Base-by-base conservation (phyloP, 2,888 invertebrate species). In the Parnassius smintheus region DNA sequence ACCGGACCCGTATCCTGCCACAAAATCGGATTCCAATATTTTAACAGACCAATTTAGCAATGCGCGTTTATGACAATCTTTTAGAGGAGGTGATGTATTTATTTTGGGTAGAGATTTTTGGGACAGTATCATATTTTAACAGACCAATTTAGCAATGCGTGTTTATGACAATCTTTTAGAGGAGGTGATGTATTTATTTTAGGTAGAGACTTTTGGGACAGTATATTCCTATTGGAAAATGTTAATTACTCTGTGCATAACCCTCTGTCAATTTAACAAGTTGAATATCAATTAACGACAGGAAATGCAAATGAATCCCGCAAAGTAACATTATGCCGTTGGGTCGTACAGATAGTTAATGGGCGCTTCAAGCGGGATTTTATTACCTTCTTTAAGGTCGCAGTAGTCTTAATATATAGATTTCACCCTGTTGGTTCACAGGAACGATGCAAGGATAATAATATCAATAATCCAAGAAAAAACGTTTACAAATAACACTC, bases 281-380 rank as follows among this genome's bases (percentile, higher is more conserved):
- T 54, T 54, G 62, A 61, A 54, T 48, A 49, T n/a, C 64, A 64
- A 56, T 22, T 62, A 51, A 65, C 61, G 9, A 65, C 61, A 53
- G 49, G 25, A 25, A 51, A 62, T 7, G 57, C 61, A 54, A 63
- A 64, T 56, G 58, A 64, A 59, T 61, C 59, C 22, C 25, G 25
- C 25, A 25, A 25, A 48, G 63, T 61, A n/a, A 65, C 55, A 11
- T 56, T 68, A 44, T 63, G 61, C 25, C 35, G 62, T n/a, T 68
- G 67, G 65, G 64, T 66, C 2, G 60, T 66, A 9, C 65, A 68
- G 56, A 60, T 68, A 11, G 66, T 69, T 2, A 64, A 67, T 46
- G 67, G 66, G 9, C 48, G 62, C 8, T 66, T 69, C n/a, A 67
- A 67, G 62, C 41, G 66, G 12, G 66, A 68, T 62, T 68, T 25